Conservation (phyloP, 37 sponge, comb jelly and placozoan species). For the Haliclona indistincta region DNA sequence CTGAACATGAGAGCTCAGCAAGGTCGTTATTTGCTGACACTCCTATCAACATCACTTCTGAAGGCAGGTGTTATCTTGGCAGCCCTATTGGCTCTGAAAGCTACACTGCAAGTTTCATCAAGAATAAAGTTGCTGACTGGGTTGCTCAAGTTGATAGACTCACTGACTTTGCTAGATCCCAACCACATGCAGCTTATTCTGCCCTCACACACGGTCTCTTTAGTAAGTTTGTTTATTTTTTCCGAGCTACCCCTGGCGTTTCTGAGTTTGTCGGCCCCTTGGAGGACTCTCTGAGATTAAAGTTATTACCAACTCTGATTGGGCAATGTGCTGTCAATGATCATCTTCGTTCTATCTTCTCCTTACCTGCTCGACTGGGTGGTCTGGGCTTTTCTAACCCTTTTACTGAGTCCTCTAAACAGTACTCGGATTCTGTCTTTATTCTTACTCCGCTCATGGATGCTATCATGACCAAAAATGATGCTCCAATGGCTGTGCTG, state of each 20-base stretch:
- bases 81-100: constrained; percentile 3
- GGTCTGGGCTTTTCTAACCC: neutral
- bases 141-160: neutral
- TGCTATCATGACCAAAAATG: no score
- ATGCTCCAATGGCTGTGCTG: no score
- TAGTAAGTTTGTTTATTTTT: neutral
- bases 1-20: neutral
- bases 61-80: constrained; percentile 9
- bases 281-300: neutral
- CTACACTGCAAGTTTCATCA: neutral
- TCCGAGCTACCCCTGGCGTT: neutral
- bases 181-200: no score
- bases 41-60: neutral
- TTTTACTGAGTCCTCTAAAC: no score
- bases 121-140: neutral
- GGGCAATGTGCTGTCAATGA: neutral
- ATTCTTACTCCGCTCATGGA: no score
- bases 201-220: neutral
- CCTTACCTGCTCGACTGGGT: neutral
- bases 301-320: neutral
- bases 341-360: neutral
- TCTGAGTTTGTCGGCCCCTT: neutral
- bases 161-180: constrained; percentile 5
- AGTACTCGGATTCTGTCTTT: no score
- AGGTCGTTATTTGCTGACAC: neutral